A percentile compares a stretch with the other conserved stretches of the same genome.
Conservation (phyloP, 2,888 invertebrate species). For the Cataglyphis rosenhaueri region DNA sequence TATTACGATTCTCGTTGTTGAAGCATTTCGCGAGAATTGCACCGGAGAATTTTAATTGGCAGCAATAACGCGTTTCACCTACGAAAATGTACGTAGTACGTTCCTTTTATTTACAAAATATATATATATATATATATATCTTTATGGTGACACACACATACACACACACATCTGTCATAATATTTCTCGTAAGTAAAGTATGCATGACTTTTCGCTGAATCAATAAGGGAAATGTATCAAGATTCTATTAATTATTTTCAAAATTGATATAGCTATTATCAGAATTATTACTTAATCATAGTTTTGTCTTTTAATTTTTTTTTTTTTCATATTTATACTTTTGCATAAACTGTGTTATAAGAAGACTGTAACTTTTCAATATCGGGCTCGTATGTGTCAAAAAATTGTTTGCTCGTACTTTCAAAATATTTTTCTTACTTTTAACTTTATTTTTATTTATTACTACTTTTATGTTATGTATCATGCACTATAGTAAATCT, state of each 20-base stretch:
- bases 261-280: background rate
- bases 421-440: background rate
- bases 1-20: constrained; percentile 10
- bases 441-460: background rate
- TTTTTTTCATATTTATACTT: background rate
- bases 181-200: constrained; percentile 12
- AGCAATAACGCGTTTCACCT: constrained; percentile 26
- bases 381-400: background rate
- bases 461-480: background rate
- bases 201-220: background rate
- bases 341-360: background rate
- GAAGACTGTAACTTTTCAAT: background rate
- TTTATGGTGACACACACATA: background rate
- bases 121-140: background rate
- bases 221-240: constrained; percentile 20
- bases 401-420: background rate
- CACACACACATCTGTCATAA: background rate
- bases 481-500: background rate
- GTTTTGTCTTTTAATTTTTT: background rate
- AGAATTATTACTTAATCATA: background rate
- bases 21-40: constrained; percentile 26
- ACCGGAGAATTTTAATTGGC: constrained; percentile 47
- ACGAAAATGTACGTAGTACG: constrained; percentile 19
- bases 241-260: background rate
- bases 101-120: constrained; percentile 22